Percentiles rank a stretch among this genome's conserved stretches.
These are phyloP conservation scores for Iphiclides podalirius DNA, from an alignment of 2,888 invertebrate genomes.

Conservation along the genomic window DNA sequence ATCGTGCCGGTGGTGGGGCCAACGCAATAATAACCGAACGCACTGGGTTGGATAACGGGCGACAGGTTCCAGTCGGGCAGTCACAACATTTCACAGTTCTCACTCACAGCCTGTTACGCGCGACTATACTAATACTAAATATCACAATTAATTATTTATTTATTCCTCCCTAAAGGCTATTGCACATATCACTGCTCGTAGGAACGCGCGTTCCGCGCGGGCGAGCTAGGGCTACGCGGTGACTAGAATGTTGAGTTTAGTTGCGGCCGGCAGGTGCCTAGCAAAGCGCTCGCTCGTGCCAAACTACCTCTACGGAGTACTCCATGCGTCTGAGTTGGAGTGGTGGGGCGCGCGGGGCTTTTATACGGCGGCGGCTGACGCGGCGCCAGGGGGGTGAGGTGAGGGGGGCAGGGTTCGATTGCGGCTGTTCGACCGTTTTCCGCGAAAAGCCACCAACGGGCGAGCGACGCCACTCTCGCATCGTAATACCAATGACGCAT, in stretches of 20 bases:
- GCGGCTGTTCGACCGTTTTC: slow-evolving; percentile 71
- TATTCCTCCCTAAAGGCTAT: slow-evolving; percentile 57
- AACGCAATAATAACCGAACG: slow-evolving; percentile 70
- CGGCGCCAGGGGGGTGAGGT: slow-evolving; percentile 46
- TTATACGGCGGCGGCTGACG: slow-evolving; percentile 71
- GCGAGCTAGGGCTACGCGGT: slow-evolving; percentile 75
- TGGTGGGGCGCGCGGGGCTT: slow-evolving; percentile 68
- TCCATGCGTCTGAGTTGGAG: slow-evolving; percentile 80
- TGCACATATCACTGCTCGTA: slow-evolving; percentile 80
- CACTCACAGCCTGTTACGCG: slow-evolving; percentile 70
- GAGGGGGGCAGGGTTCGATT: slow-evolving; percentile 31
- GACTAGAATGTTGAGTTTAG: slow-evolving; percentile 77
- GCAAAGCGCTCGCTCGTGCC: slow-evolving; percentile 82
- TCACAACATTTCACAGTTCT: slow-evolving; percentile 77
- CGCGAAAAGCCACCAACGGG: slow-evolving; percentile 70
- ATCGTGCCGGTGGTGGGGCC: slow-evolving; percentile 79
- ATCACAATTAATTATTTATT: slow-evolving; percentile 64
- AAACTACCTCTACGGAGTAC: slow-evolving; percentile 82
- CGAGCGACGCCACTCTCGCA: slow-evolving; percentile 54
- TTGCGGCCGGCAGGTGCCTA: slow-evolving; percentile 81
- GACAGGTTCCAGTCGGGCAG: slow-evolving; percentile 76
- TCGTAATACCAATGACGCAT: slow-evolving; percentile 64
- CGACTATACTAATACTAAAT: slow-evolving; percentile 69
- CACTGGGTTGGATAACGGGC: slow-evolving; percentile 75
- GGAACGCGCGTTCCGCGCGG: slow-evolving; percentile 77